These are phyloP conservation scores for Frieseomelitta varia DNA, from an alignment of 1,140 invertebrate species.

Conservation along the genomic window DNA sequence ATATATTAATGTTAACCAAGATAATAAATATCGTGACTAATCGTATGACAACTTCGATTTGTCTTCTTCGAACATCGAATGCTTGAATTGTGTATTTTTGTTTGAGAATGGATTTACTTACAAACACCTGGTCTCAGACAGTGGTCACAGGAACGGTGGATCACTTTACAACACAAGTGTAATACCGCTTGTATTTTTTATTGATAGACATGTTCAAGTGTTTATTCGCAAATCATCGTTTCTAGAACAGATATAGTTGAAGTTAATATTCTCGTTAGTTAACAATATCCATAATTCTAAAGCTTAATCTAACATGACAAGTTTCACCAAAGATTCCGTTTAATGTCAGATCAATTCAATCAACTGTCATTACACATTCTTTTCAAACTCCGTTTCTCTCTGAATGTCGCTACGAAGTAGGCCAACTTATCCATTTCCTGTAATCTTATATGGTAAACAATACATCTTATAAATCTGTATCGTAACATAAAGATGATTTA, in stretches of 20 bases:
- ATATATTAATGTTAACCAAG: neutral
- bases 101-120: conserved; percentile 6
- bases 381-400: conserved; percentile 8
- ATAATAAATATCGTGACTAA: neutral
- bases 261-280: conserved; percentile 15
- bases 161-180: conserved; percentile 35
- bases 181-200: conserved; percentile 6
- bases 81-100: conserved; percentile 10
- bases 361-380: conserved; percentile 44
- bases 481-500: neutral
- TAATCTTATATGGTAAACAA: conserved; percentile 24
- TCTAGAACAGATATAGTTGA: neutral
- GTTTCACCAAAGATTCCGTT: conserved; percentile 18
- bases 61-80: neutral
- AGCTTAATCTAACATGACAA: conserved; percentile 41
- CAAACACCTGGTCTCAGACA: conserved; percentile 24
- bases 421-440: conserved; percentile 38
- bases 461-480: neutral
- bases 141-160: conserved; percentile 10
- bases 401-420: conserved; percentile 15
- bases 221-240: conserved; percentile 11
- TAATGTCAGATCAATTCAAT: conserved; percentile 35
- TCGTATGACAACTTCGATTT: neutral
- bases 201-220: conserved; percentile 3
- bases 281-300: conserved; percentile 23